phyloP scores from a whole-genome alignment of 2,797 vertebrate species.

The Chelonia mydas region DNA sequence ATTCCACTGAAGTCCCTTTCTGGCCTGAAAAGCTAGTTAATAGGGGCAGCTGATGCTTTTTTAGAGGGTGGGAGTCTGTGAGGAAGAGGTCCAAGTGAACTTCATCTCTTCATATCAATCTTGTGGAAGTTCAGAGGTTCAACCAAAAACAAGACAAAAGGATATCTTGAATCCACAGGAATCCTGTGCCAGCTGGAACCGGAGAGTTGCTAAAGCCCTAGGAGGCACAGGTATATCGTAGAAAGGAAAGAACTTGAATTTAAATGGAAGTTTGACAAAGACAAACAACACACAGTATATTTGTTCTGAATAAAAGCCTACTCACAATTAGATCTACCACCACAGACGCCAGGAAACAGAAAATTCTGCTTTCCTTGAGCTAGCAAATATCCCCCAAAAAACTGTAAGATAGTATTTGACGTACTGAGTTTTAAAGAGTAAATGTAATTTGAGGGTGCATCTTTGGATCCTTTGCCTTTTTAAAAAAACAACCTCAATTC shows the following conservation, averaged over 20 bases:
- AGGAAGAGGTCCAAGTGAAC: not conserved
- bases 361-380: not conserved
- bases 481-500: not conserved
- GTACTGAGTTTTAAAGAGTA: not conserved
- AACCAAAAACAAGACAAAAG: not conserved
- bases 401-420: accelerated
- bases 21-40: not conserved
- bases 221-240: not conserved
- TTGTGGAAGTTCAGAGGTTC: not conserved
- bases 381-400: not conserved
- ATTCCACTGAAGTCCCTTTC: not conserved
- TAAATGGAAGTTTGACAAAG: not conserved
- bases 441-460: not conserved
- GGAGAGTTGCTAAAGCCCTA: not conserved
- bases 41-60: not conserved
- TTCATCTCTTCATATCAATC: not conserved
- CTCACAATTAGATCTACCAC: not conserved
- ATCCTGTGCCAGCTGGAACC: not conserved
- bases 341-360: not conserved
- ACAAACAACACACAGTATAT: not conserved
- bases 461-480: not conserved
- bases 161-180: not conserved
- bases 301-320: not conserved
- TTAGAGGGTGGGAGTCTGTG: not conserved
- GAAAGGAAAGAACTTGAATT: not conserved